Conservation (phyloP, 2,888 invertebrate species). For the Micoletzkya japonica region DNA sequence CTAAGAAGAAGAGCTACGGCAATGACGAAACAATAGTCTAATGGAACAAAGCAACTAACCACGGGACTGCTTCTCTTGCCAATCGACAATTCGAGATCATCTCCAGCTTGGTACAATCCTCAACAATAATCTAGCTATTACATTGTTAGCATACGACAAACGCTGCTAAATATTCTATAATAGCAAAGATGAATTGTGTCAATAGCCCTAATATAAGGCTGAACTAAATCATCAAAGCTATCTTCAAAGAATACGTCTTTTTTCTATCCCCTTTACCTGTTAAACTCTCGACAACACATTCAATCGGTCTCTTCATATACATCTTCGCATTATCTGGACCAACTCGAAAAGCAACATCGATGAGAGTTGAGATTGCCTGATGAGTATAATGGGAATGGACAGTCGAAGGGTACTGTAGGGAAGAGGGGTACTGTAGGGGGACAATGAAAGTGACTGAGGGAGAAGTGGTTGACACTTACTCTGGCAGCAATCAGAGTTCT, state of each 20-base stretch:
- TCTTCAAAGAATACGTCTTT: no score
- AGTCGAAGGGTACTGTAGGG: neutral
- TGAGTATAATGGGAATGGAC: slow-evolving; percentile 2
- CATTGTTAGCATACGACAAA: no score
- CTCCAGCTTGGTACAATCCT: slow-evolving; percentile 39
- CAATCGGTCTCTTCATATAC: slow-evolving; percentile 48
- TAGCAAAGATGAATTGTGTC: neutral
- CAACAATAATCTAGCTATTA: no score
- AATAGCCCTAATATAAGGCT: neutral
- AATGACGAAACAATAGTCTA: no score
- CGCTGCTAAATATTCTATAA: no score
- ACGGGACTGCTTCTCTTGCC: slow-evolving; percentile 1
- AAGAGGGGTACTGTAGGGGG: neutral
- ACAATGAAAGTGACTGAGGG: neutral
- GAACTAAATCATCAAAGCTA: neutral
- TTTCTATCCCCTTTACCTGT: no score
- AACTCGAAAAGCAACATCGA: slow-evolving; percentile 69
- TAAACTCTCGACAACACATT: slow-evolving; percentile 53
- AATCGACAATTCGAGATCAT: slow-evolving; percentile 31
- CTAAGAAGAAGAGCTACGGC: no score
- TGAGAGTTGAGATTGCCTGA: slow-evolving; percentile 34
- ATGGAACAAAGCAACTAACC: slow-evolving; percentile 6
- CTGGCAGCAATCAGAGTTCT: slow-evolving; percentile 25
- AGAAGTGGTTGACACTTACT: no score
- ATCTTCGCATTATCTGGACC: slow-evolving; percentile 67